These are phyloP conservation scores for Odontomachus brunneus DNA, from an alignment of 1,140 invertebrate species.

Conservation along the genomic window DNA sequence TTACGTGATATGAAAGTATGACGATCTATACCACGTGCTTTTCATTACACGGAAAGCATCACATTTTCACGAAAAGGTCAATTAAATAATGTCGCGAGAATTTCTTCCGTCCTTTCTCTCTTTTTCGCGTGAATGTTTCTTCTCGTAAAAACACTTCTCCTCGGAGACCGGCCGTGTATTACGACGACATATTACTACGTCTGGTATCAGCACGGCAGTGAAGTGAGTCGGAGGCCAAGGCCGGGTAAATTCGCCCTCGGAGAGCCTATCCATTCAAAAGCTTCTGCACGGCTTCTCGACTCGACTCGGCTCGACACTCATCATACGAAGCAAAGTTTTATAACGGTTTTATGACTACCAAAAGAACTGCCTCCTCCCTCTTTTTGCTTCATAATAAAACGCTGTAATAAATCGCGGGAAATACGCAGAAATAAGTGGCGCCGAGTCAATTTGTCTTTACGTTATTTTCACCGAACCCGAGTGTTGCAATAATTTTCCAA, in stretches of 20 bases:
- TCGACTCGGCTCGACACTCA: conserved; percentile 12
- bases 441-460: neutral
- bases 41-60: neutral
- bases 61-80: neutral
- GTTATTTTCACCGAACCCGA: neutral
- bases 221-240: conserved; percentile 58
- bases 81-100: conserved; percentile 21
- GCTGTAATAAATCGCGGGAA: too few species aligned
- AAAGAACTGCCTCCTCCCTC: conserved; percentile 27
- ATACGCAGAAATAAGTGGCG: too few species aligned
- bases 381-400: neutral
- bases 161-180: conserved; percentile 29
- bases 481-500: neutral
- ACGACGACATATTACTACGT: conserved; percentile 39
- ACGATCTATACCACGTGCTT: neutral
- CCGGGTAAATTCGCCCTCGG: conserved; percentile 52
- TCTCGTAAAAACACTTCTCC: conserved; percentile 43
- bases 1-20: neutral
- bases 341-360: conserved; percentile 33
- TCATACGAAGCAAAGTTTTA: conserved; percentile 38
- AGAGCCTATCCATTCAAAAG: conserved; percentile 59
- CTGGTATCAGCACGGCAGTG: conserved; percentile 29
- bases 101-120: neutral
- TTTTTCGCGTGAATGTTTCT: conserved; percentile 28
- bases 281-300: conserved; percentile 37